Percentiles rank a stretch among this genome's conserved stretches.
phyloP scores from a whole-genome alignment of 2,113 vertebrate species.

The Carassius auratus region DNA sequence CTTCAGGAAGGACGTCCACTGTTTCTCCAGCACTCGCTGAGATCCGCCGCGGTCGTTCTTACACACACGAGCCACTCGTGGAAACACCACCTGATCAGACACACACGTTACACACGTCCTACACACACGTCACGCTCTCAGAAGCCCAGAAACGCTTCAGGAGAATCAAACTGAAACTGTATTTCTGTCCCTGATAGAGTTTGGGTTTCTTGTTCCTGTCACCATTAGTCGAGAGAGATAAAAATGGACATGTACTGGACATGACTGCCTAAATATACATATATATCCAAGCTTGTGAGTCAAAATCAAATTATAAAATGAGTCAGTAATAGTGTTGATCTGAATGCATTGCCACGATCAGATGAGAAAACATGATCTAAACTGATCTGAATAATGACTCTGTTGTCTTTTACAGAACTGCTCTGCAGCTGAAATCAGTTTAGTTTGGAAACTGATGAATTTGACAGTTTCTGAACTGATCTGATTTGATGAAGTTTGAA shows the following conservation, averaged over 20 bases:
- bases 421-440: no score
- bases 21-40: slow-evolving; percentile 96
- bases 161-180: no score
- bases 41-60: slow-evolving; percentile 97
- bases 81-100: slow-evolving; percentile 88
- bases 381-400: no score
- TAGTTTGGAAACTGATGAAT: no score
- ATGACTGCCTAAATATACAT: no score
- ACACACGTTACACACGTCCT: not conserved
- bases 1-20: slow-evolving; percentile 98
- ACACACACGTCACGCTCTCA: no score
- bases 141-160: no score
- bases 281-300: not conserved
- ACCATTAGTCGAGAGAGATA: not conserved
- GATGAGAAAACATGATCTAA: not conserved
- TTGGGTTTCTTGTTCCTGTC: no score
- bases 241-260: not conserved
- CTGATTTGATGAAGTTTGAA: not conserved
- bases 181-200: no score
- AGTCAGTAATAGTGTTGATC: not conserved
- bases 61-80: slow-evolving; percentile 93
- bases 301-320: not conserved
- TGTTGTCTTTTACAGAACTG: no score
- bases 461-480: no score
- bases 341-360: not conserved